Evolutionary conservation across 2,888 invertebrate species (phyloP), one percentile per base, ranked within the genome.

Genomic region (Chymomyza procnemis): DNA sequence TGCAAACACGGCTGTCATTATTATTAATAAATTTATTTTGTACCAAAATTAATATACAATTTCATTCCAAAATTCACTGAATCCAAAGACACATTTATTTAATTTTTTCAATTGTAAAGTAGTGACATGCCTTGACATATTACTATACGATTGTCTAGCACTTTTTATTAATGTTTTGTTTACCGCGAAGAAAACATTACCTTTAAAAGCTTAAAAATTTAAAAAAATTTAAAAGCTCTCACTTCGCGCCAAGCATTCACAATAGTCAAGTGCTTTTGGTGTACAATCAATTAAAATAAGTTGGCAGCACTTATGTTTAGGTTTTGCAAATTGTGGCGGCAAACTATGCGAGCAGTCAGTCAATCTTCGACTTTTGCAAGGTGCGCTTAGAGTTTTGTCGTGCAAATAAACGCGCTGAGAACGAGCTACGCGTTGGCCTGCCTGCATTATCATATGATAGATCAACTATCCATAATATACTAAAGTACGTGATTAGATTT

Each of bases 281-380:
- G 52, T 67, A 61, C 67, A 62, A 56, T 47, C 21, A 26, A 47
- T 22, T 8, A 26, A 12, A 19, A 22, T 16, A 54, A 64, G 34
- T 60, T 57, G 57, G 34, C 57, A 41, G 34, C 41, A n/a, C 57
- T 18, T 22, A 12, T 26, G 47, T 55, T 41, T 65, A 34, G 58
- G 67, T 62, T 55, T 61, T 74, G 81, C 78, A 46, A 82, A 82
- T 68, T 77, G 75, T 82, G 80, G 80, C 82, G 82, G 79, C 80
- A 78, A 80, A 70, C 46, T 41, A 41, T 12, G 34, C 34, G 55
- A 64, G 56, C 54, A 41, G 59, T 60, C 71, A 81, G 78, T 82
- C 78, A 66, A 69, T 69, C 68, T 73, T 83, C 69, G 74, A 74
- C 79, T 67, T 82, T 84, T 66, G 79, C 80, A 73, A 80, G 80